Base-by-base conservation (phyloP, 2,797 vertebrate species). In the Pygocentrus nattereri region DNA sequence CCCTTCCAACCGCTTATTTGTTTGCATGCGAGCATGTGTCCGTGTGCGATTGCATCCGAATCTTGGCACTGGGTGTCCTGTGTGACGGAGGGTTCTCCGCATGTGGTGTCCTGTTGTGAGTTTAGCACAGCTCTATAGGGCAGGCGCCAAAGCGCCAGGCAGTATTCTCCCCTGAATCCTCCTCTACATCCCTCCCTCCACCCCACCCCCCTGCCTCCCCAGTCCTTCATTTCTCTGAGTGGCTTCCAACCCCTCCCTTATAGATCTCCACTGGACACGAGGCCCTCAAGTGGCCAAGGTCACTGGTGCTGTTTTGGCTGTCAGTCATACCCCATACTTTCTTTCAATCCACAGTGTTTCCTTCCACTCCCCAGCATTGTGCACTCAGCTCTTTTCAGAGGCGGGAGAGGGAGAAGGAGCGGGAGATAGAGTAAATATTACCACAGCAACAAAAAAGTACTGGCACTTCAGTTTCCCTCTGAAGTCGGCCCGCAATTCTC, bases 201-300 rank as follows among this genome's bases (percentile, higher is more conserved):
- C 19, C 8, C 5, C 16, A 21, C 7, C 25, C 41, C n/a, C 0
- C 52, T 4, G 8, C 7, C 4, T 15, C 5, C 3, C 11, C 8
- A 2, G 8, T 27, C 16, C 34, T 23, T 69, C 68, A 34, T 41
- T 54, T n/a, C 34, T 27, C 27, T 1, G 52, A 70, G 69, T 65
- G 59, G 64, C 79, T 74, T 83, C 71, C 80, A 58, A 64, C 80
- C 34, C 75, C 71, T n/a, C 41, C 56, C 61, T 81, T 58, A 79
- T 88, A 87, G 88, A 88, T 88, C 83, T 84, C 69, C 0, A 6
- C 18, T 25, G 77, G 77, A 78, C 76, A 62, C 12, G 23, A 80
- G 74, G 62, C 80, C 85, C 81, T 82, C 50, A 49, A 25, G 38
- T n/a, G 68, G 54, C 78, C 82, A 84, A 86, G 87, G 84, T 85